These are phyloP conservation scores for Melanotaenia boesemani DNA, from an alignment of 2,797 vertebrate genomes.

Conservation along the genomic window DNA sequence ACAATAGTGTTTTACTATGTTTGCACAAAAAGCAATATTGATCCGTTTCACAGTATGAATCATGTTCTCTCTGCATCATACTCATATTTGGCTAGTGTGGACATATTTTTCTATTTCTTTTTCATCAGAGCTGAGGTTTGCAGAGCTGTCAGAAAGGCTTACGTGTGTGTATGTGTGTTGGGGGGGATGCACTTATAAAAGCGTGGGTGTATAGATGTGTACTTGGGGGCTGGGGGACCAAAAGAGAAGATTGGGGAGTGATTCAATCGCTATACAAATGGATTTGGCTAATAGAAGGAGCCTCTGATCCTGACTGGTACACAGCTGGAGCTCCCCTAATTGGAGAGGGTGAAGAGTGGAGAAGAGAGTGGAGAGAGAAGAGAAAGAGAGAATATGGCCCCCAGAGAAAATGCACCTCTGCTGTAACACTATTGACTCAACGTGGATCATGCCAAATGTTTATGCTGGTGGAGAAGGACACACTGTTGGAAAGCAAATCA, in stretches of 20 bases:
- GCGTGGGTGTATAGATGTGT: slow-evolving; percentile 52
- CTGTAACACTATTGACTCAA: slow-evolving; percentile 41
- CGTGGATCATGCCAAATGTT: slow-evolving; percentile 54
- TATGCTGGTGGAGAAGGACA: slow-evolving; percentile 32
- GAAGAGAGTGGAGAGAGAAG: slow-evolving; percentile 63
- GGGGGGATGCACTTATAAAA: slow-evolving; percentile 9
- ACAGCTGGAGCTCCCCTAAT: slow-evolving; percentile 85
- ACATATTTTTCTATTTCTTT: slow-evolving; percentile 12
- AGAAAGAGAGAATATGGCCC: slow-evolving; percentile 70
- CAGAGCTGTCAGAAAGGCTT: slow-evolving; percentile 19
- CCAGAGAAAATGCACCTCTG: slow-evolving; percentile 63
- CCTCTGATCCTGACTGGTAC: slow-evolving; percentile 84
- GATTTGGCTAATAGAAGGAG: slow-evolving; percentile 84
- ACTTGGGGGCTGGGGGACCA: slow-evolving; percentile 56
- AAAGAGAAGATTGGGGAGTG: slow-evolving; percentile 80
- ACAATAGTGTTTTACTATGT: no score
- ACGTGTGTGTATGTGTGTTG: slow-evolving; percentile 1
- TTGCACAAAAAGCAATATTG: no score
- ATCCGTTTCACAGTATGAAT: no score
- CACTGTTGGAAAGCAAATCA: slow-evolving; percentile 18
- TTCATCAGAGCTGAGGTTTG: slow-evolving; percentile 15
- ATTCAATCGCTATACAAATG: slow-evolving; percentile 86
- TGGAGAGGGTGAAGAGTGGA: slow-evolving; percentile 81
- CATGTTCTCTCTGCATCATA: background rate
- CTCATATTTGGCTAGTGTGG: background rate